Base-by-base conservation (phyloP, 1,140 invertebrate species). In the Nephila pilipes region DNA sequence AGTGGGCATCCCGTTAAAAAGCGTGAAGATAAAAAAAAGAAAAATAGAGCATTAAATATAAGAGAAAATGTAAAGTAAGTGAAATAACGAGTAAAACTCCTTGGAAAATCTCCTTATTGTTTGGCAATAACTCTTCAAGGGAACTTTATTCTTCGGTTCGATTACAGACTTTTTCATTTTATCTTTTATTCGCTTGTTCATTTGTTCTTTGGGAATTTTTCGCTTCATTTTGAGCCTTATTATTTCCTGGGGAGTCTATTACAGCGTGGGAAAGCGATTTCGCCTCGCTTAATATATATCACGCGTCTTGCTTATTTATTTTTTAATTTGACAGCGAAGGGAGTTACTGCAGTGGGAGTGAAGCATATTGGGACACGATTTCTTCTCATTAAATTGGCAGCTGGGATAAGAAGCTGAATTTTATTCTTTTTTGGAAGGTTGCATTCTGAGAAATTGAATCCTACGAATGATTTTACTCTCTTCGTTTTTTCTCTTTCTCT, bases 181-280 rank as follows among this genome's bases (percentile, higher is more conserved):
- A 29, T 60, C 58, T 65, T 65, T 87, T 69, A 87, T 79, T 69
- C 36, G 55, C 57, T 32, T 22, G 22, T 88, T 79, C 65, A 87
- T 87, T 87, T 87, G 85, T 60, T 87, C 85, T 87, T 87, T 63
- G 57, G 85, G 20, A 60, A 22, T 87, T 90, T 36, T 57, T 90
- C 38, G 38, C 65, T 90, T 55, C 87, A 90, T 79, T 79, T 90
- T 69, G 36, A 69, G 38, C 16, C 60, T 88, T 90, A 79, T 90
- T 90, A 90, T 90, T 90, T 90, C 87, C 54, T 90, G 46, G 63
- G 46, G 65, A 80, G 16, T 90, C 65, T 25, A 90, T 90, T 90
- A 90, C 87, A n/a, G 18, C 46, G 36, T 90, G 87, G 63, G 69
- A 32, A 88, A 87, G 8, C 85, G 83, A 65, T 89, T 75, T 75